Evolutionary conservation across 1,140 invertebrate species (phyloP), one percentile per base, ranked within the genome.

Genomic region (Papilio xuthus): DNA sequence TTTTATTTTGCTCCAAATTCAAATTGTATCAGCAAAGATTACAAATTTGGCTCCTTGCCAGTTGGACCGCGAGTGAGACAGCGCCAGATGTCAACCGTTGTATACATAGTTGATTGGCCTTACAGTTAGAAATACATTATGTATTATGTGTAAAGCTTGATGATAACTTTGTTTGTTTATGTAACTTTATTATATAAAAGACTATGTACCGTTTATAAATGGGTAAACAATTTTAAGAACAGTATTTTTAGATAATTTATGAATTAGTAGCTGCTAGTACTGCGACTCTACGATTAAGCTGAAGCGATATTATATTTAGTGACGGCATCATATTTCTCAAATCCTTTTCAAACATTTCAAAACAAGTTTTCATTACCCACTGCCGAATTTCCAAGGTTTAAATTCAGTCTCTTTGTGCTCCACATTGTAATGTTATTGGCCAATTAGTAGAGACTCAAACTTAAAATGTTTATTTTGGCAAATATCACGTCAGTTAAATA

Each of bases 111-210:
- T 50, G 73, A 28, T 75, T 28, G 9, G 37, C 26, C 50, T 63
- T 76, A 60, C 74, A 23, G 74, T 76, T 60, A 76, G 74, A 76
- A 60, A 76, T 76, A 76, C 74, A 76, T 76, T 63, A 76, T 76
- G 41, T 42, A 76, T 74, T 50, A 74, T 63, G 53, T 42, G 28
- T 32, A 23, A 37, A 56, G 9, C 60, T 28, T 26, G 60, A 28
- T 28, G 26, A 28, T 63, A 63, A 63, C 60, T 63, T 63, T 12
- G 12, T 28, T 0, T 63, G 23, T 63, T 63, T 28, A 63, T 63
- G 23, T 28, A 56, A 56, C 9, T 23, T 56, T 13, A 63, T 12
- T 13, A 13, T 50, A 50, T n/a, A n/a, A 53, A 53, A 53, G 50
- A 53, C 13, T 53, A n/a, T 20, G 1, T 10, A 44, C 6, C 2